Percentiles rank a stretch among this genome's conserved stretches.
phyloP scores from a whole-genome alignment of 2,113 vertebrate genomes.

The Neolamprologus caudopunctatus region DNA sequence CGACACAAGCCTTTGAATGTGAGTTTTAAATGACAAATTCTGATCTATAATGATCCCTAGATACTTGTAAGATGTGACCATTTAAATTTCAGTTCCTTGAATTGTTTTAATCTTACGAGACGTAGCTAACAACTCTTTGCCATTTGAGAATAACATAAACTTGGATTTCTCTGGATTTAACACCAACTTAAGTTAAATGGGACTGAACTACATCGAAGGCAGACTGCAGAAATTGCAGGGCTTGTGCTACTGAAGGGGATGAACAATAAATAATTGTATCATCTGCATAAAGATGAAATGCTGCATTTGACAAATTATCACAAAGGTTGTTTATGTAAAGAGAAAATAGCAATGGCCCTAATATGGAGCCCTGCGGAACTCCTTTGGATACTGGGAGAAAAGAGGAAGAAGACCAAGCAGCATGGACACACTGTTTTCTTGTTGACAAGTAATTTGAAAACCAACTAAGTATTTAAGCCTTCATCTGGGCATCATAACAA shows the following conservation, averaged over 20 bases:
- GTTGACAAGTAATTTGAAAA: neutral
- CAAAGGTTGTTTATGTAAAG: neutral
- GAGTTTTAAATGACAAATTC: too few species aligned
- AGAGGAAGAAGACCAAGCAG: neutral
- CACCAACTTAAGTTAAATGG: too few species aligned
- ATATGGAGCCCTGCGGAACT: neutral
- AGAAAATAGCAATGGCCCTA: neutral
- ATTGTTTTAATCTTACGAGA: too few species aligned
- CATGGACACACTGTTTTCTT: neutral
- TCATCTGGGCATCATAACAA: neutral
- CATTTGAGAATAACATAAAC: too few species aligned
- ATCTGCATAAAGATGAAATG: neutral
- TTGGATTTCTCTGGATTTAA: too few species aligned
- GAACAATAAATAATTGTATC: too few species aligned
- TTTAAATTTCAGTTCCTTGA: too few species aligned
- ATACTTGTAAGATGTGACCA: too few species aligned
- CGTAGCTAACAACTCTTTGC: rapidly evolving
- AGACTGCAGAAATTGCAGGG: too few species aligned
- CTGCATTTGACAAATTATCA: neutral
- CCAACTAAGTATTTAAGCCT: neutral
- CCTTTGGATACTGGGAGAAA: neutral
- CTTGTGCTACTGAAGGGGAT: too few species aligned
- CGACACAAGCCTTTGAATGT: too few species aligned
- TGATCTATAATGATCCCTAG: too few species aligned
- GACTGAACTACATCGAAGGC: rapidly evolving